Percentiles rank a stretch among this genome's conserved stretches.
phyloP scores from a whole-genome alignment of 2,113 vertebrate species.

The Petrocephalus zakoni region DNA sequence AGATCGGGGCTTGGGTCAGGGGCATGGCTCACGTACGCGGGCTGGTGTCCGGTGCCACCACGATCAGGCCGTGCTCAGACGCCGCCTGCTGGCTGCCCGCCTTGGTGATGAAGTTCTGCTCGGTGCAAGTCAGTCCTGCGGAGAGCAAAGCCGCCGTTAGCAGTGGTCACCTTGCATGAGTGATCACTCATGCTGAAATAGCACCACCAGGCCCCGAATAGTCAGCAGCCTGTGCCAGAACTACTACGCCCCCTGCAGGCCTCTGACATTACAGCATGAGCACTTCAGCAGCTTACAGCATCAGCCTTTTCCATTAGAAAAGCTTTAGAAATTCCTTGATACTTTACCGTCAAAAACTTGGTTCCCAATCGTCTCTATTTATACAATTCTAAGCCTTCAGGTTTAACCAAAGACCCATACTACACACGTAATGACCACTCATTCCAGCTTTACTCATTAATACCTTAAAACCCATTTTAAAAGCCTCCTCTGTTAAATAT shows the following conservation, averaged over 20 bases:
- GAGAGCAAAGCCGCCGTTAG: not conserved
- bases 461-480: not conserved
- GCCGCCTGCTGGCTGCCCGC: conserved; percentile 79
- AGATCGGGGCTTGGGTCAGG: not conserved
- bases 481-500: not conserved
- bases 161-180: not conserved
- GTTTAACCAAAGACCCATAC: not conserved
- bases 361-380: not conserved
- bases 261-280: not conserved
- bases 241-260: not conserved
- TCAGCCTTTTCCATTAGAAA: not conserved
- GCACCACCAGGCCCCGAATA: not conserved
- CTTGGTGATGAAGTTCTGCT: conserved; percentile 95
- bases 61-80: conserved; percentile 76
- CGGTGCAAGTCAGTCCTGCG: conserved; percentile 86
- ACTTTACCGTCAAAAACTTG: not conserved
- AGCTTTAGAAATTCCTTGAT: not conserved
- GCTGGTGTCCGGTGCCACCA: conserved; percentile 87
- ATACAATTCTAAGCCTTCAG: not conserved
- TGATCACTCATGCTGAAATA: not conserved
- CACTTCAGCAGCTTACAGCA: not conserved
- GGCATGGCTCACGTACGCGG: conserved; percentile 67
- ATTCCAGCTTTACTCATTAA: not conserved
- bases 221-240: not conserved
- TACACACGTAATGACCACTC: not conserved